Evolutionary conservation across 2,113 vertebrate species (phyloP).

Genomic region (Microcebus tavaratra): DNA sequence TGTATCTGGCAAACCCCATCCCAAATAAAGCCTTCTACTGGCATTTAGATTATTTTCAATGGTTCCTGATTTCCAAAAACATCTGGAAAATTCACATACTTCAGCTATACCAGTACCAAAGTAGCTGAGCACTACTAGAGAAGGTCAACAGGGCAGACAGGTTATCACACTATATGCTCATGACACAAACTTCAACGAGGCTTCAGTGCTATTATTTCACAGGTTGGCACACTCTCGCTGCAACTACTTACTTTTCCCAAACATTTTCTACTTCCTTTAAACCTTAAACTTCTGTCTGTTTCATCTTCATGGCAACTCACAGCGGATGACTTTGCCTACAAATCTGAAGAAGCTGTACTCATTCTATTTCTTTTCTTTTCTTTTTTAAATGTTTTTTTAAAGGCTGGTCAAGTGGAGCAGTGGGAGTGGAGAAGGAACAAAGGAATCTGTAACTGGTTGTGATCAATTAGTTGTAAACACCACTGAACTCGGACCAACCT

Average conservation of each 20-base stretch:
- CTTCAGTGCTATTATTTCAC: neutral
- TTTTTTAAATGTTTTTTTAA: too few relatives aligned
- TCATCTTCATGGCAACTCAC: neutral
- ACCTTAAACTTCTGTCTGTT: neutral
- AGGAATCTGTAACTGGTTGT: too few relatives aligned
- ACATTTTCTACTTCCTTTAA: slow-evolving; percentile 8
- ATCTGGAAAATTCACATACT: neutral
- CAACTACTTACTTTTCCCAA: neutral
- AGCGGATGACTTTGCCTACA: neutral
- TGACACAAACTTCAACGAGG: neutral
- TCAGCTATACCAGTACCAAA: neutral
- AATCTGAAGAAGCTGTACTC: neutral
- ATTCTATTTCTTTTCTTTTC: neutral
- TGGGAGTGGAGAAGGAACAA: too few relatives aligned
- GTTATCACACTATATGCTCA: neutral
- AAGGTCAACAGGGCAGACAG: neutral
- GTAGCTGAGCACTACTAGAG: neutral
- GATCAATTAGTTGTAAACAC: too few relatives aligned
- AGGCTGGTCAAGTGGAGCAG: too few relatives aligned
- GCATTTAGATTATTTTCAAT: neutral
- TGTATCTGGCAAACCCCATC: neutral
- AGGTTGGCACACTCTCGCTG: neutral
- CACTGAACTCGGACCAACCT: too few relatives aligned
- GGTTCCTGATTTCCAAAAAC: neutral
- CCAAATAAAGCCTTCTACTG: neutral